Conservation (phyloP, 1,140 invertebrate genomes). For the Trachymyrmex septentrionalis region DNA sequence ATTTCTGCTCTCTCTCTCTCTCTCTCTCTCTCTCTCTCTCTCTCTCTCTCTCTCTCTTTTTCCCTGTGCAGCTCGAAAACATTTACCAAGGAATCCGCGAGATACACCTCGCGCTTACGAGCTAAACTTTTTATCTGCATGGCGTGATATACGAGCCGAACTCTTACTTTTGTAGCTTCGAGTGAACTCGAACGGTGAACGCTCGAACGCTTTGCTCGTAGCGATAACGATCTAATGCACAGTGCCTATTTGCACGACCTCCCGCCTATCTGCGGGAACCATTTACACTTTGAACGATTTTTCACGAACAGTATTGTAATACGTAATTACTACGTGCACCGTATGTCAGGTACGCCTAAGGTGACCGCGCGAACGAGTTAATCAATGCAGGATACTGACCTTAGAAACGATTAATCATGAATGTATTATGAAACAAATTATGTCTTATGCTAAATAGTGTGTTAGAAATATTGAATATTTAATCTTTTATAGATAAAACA, state of each 20-base stretch:
- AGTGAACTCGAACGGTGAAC: conserved; percentile 64
- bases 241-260: conserved; percentile 67
- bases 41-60: conserved; percentile 33
- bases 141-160: conserved; percentile 73
- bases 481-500: background rate
- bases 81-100: conserved; percentile 75
- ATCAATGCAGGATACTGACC: background rate
- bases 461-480: background rate
- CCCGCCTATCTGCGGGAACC: conserved; percentile 54
- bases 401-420: conserved; percentile 6
- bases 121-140: conserved; percentile 73
- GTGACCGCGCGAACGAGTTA: conserved; percentile 24
- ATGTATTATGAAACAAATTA: background rate
- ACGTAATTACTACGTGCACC: conserved; percentile 20
- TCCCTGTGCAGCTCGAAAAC: conserved; percentile 61
- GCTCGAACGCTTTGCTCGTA: conserved; percentile 72
- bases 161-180: conserved; percentile 72
- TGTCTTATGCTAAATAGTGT: background rate
- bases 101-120: conserved; percentile 71
- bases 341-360: background rate
- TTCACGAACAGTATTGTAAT: conserved; percentile 22
- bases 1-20: conserved; percentile 29
- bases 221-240: conserved; percentile 74
- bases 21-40: background rate
- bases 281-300: conserved; percentile 38